Base-by-base conservation (phyloP, 2,797 vertebrate species). In the Helarctos malayanus region DNA sequence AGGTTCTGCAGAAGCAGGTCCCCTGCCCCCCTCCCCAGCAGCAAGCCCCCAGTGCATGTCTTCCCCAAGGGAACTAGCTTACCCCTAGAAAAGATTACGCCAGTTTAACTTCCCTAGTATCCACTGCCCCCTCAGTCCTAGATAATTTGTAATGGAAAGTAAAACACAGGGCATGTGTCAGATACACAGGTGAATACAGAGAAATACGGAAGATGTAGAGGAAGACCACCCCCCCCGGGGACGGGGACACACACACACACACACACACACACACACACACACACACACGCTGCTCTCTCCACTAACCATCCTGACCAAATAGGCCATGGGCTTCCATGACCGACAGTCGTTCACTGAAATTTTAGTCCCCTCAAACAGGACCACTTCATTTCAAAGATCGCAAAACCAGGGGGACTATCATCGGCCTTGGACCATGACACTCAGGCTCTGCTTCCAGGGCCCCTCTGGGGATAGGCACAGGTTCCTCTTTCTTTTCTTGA, bases 281-380 rank as follows among this genome's bases (percentile, higher is more conserved):
- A 29, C 45, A 75, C 73, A 73, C 57, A 1, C 13, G n/a, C 65
- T 79, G 69, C 73, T 16, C 5, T 4, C 38, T 65, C 73, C 57
- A 57, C n/a, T 10, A 29, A 59, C 9, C 38, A 25, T 7, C 49
- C 35, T 29, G 41, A 38, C 0, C 1, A 21, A 59, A 54, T 0
- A 68, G 56, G 27, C 27, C 25, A 27, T 0, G 41, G 19, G 56
- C 63, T 57, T 32, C 56, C 16, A 45, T 12, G 16, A 25, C 59
- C 59, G 4, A n/a, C 9, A 47, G 35, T 29, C 35, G 35, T 16
- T 71, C 38, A 49, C n/a, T 65, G 52, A 68, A 91, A 52, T n/a
- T 68, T 0, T 0, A 68, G 38, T 54, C 18, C 27, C 45, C 57
- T 94, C 89, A 81, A 88, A 68, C 27, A 21, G 32, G 11, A 65